phyloP scores from a whole-genome alignment of 35 echinoderm and acorn worm genomes.

The Patiria miniata region DNA sequence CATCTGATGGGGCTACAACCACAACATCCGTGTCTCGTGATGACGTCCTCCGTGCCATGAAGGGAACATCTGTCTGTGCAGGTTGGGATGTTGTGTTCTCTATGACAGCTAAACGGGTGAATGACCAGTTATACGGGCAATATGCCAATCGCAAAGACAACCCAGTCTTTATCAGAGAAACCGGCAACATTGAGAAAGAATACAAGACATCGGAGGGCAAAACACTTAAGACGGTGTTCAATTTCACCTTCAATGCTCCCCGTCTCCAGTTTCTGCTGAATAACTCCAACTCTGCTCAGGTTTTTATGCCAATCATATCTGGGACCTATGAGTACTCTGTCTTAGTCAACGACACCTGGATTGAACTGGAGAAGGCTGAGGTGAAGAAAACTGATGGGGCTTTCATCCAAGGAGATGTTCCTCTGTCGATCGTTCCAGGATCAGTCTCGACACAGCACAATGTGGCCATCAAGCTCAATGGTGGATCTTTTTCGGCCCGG shows the following conservation, averaged over 20 bases:
- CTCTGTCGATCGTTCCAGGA: neutral
- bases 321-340: neutral
- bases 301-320: neutral
- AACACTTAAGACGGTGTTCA: neutral
- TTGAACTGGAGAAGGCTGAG: neutral
- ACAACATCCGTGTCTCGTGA: neutral
- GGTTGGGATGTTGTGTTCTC: conserved; percentile 28
- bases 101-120: conserved; percentile 31
- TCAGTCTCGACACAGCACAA: neutral
- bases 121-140: conserved; percentile 7
- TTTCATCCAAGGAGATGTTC: conserved; percentile 23
- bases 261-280: conserved; percentile 10
- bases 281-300: neutral
- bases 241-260: conserved; percentile 15
- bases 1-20: no score
- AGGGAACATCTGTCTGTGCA: neutral
- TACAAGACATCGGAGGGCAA: no score
- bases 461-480: neutral
- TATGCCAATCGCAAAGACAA: conserved; percentile 19
- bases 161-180: conserved; percentile 26
- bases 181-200: neutral
- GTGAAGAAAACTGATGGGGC: neutral
- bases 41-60: neutral
- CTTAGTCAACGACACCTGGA: neutral
- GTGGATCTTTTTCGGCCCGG: conserved; percentile 4